A percentile compares a stretch with the other conserved stretches of the same genome.
These are phyloP conservation scores for Bombus superbus DNA, from an alignment of 1,140 invertebrate species.

Conservation along the genomic window DNA sequence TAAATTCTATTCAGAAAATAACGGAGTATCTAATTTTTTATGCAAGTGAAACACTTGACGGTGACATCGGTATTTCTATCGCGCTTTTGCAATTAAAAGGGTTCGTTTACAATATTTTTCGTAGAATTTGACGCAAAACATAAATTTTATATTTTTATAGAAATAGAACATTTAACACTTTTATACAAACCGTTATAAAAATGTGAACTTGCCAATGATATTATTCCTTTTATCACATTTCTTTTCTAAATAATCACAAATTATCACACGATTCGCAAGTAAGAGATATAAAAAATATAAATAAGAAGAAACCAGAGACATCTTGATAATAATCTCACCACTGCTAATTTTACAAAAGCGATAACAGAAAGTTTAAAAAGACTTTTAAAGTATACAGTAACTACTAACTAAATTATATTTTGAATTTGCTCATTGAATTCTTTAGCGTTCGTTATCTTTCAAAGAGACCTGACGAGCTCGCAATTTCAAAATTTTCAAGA, in stretches of 20 bases:
- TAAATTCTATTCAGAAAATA: neutral
- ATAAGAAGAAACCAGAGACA: neutral
- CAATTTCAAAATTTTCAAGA: neutral
- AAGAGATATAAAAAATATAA: neutral
- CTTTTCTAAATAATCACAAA: neutral
- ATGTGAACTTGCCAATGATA: too few relatives aligned
- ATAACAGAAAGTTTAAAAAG: neutral
- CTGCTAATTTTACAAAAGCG: neutral
- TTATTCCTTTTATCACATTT: neutral
- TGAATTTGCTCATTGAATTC: neutral
- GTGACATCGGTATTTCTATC: neutral
- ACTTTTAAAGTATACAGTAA: neutral
- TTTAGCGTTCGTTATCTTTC: too few relatives aligned
- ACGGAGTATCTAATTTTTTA: too few relatives aligned
- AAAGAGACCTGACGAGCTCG: neutral
- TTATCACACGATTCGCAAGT: neutral
- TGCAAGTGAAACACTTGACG: neutral
- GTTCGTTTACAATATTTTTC: neutral
- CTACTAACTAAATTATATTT: too few relatives aligned
- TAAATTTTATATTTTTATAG: neutral
- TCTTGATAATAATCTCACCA: too few relatives aligned
- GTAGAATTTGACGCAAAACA: neutral
- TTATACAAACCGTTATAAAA: too few relatives aligned
- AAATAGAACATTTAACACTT: too few relatives aligned
- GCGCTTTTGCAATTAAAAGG: neutral